Evolutionary conservation across 2,797 vertebrate genomes (phyloP).

Genomic region (Serranus cabrilla): DNA sequence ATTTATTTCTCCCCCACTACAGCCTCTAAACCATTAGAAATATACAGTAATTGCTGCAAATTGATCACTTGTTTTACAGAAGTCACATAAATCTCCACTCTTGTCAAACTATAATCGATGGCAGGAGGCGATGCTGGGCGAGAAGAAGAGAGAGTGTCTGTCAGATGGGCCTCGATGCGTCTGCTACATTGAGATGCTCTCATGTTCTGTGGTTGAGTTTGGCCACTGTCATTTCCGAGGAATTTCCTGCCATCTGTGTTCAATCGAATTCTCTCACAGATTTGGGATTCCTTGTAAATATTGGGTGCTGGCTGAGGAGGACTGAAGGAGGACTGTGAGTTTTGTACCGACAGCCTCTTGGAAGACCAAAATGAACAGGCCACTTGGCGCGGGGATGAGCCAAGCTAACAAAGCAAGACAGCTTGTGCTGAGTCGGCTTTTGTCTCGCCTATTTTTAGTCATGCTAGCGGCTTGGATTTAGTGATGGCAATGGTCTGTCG

Average conservation of each 20-base stretch:
- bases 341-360: slow-evolving; percentile 82
- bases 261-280: slow-evolving; percentile 96
- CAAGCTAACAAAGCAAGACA: slow-evolving; percentile 29
- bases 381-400: slow-evolving; percentile 58
- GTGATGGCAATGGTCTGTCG: background rate
- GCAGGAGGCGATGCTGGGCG: slow-evolving; percentile 78
- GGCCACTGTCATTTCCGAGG: slow-evolving; percentile 97
- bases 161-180: slow-evolving; percentile 85
- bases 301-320: slow-evolving; percentile 88
- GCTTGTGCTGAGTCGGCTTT: background rate
- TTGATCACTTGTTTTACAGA: slow-evolving; percentile 94
- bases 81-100: slow-evolving; percentile 89
- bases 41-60: slow-evolving; percentile 91
- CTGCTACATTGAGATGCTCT: slow-evolving; percentile 90
- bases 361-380: slow-evolving; percentile 78
- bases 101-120: slow-evolving; percentile 88
- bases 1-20: slow-evolving; percentile 81
- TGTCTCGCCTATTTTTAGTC: background rate
- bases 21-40: slow-evolving; percentile 70
- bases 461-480: background rate
- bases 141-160: slow-evolving; percentile 87
- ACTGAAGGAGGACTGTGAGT: slow-evolving; percentile 84
- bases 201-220: slow-evolving; percentile 95
- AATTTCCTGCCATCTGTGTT: slow-evolving; percentile 99
- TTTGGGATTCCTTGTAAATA: slow-evolving; percentile 96